Base-by-base conservation (phyloP, 35 echinoderm and acorn worm species). In the Ptychodera flava region DNA sequence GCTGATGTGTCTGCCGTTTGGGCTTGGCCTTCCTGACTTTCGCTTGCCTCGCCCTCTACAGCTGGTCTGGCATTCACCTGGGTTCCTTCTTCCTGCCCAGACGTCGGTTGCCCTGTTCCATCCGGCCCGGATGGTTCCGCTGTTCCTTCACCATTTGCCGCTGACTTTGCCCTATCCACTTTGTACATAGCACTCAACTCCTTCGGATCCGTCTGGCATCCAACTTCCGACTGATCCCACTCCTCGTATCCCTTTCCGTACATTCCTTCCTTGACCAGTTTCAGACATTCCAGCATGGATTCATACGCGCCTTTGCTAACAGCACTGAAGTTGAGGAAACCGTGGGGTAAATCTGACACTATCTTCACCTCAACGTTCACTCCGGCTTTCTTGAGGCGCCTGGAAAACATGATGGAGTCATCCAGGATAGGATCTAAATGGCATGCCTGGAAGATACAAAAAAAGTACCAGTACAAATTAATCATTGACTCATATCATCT, bases 321-420 rank as follows among this genome's bases (percentile, higher is more conserved):
- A 1, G 85, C 88, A 16, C 88, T 90, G 90, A 99, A 99, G 86
- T 94, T 94, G 77, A 99, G 96, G 82, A 99, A 99, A 29, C 96
- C 96, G 36, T 99, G 96, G 36, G 96, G 95, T 77, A 99, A 90
- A 32, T 89, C 31, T 38, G 92, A 88, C 0, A 99, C 77, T 37
- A 99, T 81, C 76, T 99, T 92, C 0, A 99, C 78, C 45, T 92
- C 78, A 22, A 99, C 96, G 32, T 90, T 92, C 16, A 85, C 81
- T 31, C 84, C 82, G 27, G 92, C 77, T 12, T 83, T 28, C 38
- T 89, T 88, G n/a, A 94, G 88, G 36, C 86, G 91, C 36, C 90
- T 94, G 85, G 96, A 92, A 86, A 99, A 99, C 81, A 86, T 93
- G 38, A 99, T 81, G 6, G 90, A 94, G 53, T 94, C 92, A 35